A percentile compares a stretch with the other conserved stretches of the same genome.
Evolutionary conservation across 2,797 vertebrate genomes (phyloP).

Genomic region (Chrysolophus pictus): DNA sequence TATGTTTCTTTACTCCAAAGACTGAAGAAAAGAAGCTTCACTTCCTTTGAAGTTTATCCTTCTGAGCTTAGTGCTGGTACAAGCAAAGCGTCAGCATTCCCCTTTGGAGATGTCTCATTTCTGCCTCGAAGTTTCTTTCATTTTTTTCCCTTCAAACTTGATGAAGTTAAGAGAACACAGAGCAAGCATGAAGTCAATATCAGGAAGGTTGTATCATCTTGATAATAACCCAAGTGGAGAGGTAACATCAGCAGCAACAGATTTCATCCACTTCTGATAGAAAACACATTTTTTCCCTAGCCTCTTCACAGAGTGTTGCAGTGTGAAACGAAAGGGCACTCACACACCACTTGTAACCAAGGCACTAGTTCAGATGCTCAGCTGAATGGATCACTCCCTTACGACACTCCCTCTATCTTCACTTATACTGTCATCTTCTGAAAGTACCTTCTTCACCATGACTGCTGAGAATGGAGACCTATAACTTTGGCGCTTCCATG

Average conservation of each 20-base stretch:
- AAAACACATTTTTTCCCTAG: background rate
- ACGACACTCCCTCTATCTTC: background rate
- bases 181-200: background rate
- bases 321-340: background rate
- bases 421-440: background rate
- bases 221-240: background rate
- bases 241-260: background rate
- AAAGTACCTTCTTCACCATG: background rate
- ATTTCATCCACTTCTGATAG: background rate
- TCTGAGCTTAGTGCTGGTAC: conserved; percentile 4
- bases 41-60: conserved; percentile 32
- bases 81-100: conserved; percentile 17
- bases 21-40: conserved; percentile 5
- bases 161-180: conserved; percentile 15
- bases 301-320: background rate
- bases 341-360: background rate
- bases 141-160: conserved; percentile 19
- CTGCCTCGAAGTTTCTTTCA: background rate
- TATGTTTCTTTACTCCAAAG: conserved; percentile 9
- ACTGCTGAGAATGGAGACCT: background rate
- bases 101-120: conserved; percentile 42
- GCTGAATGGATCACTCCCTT: background rate
- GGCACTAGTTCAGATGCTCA: background rate
- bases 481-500: background rate
- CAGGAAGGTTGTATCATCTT: background rate